phyloP scores from a whole-genome alignment of 2,888 invertebrate species.

The Hermodice carunculata region DNA sequence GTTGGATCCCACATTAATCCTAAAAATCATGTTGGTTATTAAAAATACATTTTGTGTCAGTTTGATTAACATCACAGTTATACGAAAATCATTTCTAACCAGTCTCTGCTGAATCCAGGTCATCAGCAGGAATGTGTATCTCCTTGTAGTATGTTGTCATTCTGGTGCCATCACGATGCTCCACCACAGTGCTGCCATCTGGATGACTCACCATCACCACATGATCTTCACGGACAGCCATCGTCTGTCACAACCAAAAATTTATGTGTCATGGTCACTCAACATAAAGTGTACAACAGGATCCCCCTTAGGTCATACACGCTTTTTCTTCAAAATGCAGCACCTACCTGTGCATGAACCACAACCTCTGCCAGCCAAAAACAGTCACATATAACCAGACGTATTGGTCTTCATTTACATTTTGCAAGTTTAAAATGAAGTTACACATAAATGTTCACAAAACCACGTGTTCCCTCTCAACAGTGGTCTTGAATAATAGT shows the following conservation, averaged over 20 bases:
- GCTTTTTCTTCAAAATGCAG: too few relatives aligned
- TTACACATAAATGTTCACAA: too few relatives aligned
- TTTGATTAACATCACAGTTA: neutral
- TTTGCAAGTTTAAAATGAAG: too few relatives aligned
- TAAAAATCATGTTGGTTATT: neutral
- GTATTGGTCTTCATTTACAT: too few relatives aligned
- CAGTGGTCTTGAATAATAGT: too few relatives aligned
- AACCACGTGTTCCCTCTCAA: too few relatives aligned
- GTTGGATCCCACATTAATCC: too few relatives aligned
- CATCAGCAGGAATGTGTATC: conserved; percentile 33
- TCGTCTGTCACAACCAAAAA: conserved; percentile 51
- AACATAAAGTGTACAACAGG: neutral
- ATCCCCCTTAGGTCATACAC: too few relatives aligned
- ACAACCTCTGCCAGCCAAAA: too few relatives aligned
- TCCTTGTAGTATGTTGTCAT: conserved; percentile 64
- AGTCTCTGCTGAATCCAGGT: neutral
- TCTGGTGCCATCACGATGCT: conserved; percentile 69
- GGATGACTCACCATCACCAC: conserved; percentile 65
- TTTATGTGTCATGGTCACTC: neutral
- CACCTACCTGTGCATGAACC: too few relatives aligned
- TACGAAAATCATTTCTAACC: neutral
- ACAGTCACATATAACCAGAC: too few relatives aligned
- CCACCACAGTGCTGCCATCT: conserved; percentile 66
- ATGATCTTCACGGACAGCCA: conserved; percentile 68
- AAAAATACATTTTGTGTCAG: neutral